These are phyloP conservation scores for Arge pagana DNA, from an alignment of 2,888 invertebrate genomes.

Conservation along the genomic window DNA sequence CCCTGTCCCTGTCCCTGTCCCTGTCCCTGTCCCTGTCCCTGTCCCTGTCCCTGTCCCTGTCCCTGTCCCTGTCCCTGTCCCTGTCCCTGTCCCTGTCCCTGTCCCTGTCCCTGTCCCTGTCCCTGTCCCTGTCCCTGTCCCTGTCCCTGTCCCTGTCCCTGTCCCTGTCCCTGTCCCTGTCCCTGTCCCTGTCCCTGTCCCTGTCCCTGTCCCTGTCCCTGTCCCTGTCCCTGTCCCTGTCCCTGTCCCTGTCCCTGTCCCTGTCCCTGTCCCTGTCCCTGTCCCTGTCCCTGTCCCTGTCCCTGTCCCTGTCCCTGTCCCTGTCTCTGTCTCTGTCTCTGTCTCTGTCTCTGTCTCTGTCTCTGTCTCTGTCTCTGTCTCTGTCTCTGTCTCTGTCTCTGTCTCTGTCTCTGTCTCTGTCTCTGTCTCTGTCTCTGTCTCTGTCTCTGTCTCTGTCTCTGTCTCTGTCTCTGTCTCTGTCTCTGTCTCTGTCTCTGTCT, in stretches of 20 bases:
- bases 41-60: neutral
- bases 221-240: neutral
- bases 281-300: slow-evolving; percentile 9
- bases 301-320: too few relatives aligned
- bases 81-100: neutral
- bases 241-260: slow-evolving; percentile 3
- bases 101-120: neutral
- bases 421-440: neutral
- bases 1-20: neutral
- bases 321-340: slow-evolving; percentile 8
- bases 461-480: neutral
- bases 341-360: neutral
- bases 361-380: neutral
- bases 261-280: slow-evolving; percentile 10
- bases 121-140: neutral
- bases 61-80: neutral
- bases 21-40: neutral
- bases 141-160: neutral
- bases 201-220: neutral
- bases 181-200: neutral
- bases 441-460: neutral
- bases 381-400: neutral
- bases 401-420: neutral
- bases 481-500: neutral
- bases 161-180: neutral